Conservation (phyloP, 2,888 invertebrate species). For the Parnassius orleans region DNA sequence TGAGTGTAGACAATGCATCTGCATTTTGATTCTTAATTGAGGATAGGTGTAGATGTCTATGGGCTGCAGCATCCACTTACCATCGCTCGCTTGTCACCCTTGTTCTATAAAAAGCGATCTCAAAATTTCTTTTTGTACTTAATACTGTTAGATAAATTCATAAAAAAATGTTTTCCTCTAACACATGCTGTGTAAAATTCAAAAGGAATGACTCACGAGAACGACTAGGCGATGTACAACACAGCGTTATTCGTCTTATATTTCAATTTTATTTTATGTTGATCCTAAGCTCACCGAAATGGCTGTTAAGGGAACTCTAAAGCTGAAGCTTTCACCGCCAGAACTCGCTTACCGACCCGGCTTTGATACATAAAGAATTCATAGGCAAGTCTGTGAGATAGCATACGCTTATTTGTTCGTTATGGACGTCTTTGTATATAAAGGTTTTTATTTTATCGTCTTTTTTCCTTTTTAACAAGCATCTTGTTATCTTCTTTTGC, state of each 20-base stretch:
- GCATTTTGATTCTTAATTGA: too few relatives aligned
- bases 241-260: constrained; percentile 28
- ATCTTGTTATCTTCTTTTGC: too few relatives aligned
- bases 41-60: too few relatives aligned
- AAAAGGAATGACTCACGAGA: not conserved
- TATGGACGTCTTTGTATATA: constrained; percentile 36
- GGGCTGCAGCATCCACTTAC: too few relatives aligned
- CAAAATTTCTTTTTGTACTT: too few relatives aligned
- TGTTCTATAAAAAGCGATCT: not conserved
- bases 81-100: too few relatives aligned
- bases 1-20: too few relatives aligned
- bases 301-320: constrained; percentile 38
- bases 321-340: constrained; percentile 34
- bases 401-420: constrained; percentile 49
- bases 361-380: constrained; percentile 56
- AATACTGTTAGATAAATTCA: too few relatives aligned
- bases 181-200: not conserved
- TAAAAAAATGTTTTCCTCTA: too few relatives aligned
- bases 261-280: constrained; percentile 42
- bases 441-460: not conserved
- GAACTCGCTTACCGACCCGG: constrained; percentile 44
- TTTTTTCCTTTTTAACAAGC: too few relatives aligned
- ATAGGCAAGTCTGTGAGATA: constrained; percentile 59
- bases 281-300: constrained; percentile 34
- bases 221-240: constrained; percentile 7